Base-by-base conservation (phyloP, 2,113 vertebrate species). In the Turnix velox region DNA sequence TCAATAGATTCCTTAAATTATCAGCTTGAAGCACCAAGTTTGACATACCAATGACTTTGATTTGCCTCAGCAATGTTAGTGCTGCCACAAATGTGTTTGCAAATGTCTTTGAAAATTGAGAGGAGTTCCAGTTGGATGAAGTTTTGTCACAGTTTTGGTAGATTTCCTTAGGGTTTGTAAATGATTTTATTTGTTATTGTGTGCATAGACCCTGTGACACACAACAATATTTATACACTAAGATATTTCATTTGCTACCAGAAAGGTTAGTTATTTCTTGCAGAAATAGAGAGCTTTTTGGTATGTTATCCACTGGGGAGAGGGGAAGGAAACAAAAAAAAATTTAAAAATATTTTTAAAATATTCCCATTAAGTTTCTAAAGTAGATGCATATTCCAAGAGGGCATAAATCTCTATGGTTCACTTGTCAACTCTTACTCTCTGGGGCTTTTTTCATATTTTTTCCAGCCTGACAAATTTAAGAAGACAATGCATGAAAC, bases 381-480 rank as follows among this genome's bases (percentile, higher is more conserved):
- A 92, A 91, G 76, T 46, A 69, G 54, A 62, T 49, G 77, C 78
- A 69, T 46, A 43, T 12, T 77, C 71, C 72, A 48, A 52, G 78
- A 63, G 66, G 42, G 43, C 85, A 90, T 10, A 4, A 68, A 84
- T 88, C 95, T 75, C 74, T 54, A 66, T 69, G 85, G 84, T 86
- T 97, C 91, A 92, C 45, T 93, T 95, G 87, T 74, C 90, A 94
- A 23, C 82, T 88, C 43, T 52, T 58, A 61, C 68, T 72, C 23
- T 95, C 88, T 81, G 7, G 5, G 49, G 57, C 55, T 94, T 88
- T 88, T 52, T 43, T 51, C 52, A 31, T 76, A 18, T 91, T 91
- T 93, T 93, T 91, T 81, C 43, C 84, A 92, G 88, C 55, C 90
- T 96, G 94, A 97, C 88, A 97, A 95, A 97, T 95, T 46, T 95